A percentile compares a stretch with the other conserved stretches of the same genome.
phyloP scores from a whole-genome alignment of 2,113 vertebrate genomes.

The Spea multiplicata region DNA sequence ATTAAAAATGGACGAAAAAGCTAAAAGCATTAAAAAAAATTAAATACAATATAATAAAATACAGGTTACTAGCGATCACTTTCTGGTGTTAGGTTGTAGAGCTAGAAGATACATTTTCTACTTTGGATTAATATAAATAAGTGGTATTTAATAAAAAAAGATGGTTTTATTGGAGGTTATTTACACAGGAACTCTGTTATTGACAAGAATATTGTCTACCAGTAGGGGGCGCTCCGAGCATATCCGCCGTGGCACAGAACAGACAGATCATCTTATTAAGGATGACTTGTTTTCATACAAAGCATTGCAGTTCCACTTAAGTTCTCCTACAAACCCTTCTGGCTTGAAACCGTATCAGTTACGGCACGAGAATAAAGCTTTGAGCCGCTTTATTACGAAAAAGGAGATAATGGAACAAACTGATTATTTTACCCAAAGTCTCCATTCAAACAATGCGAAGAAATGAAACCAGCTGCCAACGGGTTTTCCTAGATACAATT shows the following conservation, averaged over 20 bases:
- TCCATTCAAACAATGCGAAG: conserved; percentile 4
- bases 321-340: background rate
- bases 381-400: conserved; percentile 17
- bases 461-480: too few species aligned
- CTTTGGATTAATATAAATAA: too few species aligned
- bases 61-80: too few species aligned
- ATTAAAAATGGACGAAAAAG: too few species aligned
- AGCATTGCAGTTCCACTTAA: background rate
- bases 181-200: background rate
- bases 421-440: conserved; percentile 15
- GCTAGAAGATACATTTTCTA: too few species aligned
- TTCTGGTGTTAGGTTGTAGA: too few species aligned
- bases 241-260: background rate
- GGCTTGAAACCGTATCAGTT: conserved; percentile 14
- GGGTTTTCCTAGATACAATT: too few species aligned
- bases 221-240: conserved; percentile 10
- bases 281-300: conserved; percentile 4
- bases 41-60: too few species aligned
- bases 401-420: background rate
- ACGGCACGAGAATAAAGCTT: background rate
- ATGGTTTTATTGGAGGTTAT: background rate
- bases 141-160: background rate
- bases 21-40: too few species aligned
- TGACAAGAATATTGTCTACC: background rate
- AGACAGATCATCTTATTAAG: conserved; percentile 9